Conservation (phyloP, 2,888 invertebrate genomes). For the Mimas tiliae region DNA sequence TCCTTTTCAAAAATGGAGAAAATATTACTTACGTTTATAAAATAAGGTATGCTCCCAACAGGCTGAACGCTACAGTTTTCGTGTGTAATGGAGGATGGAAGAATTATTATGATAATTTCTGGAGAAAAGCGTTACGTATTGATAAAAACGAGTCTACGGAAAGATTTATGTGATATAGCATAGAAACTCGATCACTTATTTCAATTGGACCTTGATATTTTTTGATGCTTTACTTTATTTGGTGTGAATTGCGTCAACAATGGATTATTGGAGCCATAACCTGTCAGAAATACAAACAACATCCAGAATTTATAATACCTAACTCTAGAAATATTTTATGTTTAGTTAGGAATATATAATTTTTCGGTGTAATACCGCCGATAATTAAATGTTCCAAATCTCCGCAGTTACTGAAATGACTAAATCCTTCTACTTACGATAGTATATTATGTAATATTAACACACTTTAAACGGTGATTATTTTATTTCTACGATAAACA, state of each 20-base stretch:
- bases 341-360: no score
- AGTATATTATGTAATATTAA: no score
- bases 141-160: conserved; percentile 43
- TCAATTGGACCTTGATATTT: conserved; percentile 24
- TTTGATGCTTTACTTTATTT: conserved; percentile 24
- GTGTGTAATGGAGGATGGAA: conserved; percentile 65
- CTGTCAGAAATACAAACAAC: background rate
- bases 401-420: no score
- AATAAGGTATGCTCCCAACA: conserved; percentile 26
- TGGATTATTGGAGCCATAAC: background rate
- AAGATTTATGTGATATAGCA: conserved; percentile 51
- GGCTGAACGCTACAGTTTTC: conserved; percentile 41
- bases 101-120: conserved; percentile 68
- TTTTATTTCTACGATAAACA: no score
- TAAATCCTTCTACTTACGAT: no score
- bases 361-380: no score
- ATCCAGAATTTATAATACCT: background rate
- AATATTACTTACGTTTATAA: conserved; percentile 27
- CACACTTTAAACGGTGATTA: no score
- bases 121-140: conserved; percentile 55
- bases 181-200: conserved; percentile 26
- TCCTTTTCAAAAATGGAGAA: conserved; percentile 19
- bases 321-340: background rate
- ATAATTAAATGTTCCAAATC: no score
- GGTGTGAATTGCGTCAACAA: background rate